Evolutionary conservation across 1,140 invertebrate genomes (phyloP), one percentile per base, ranked within the genome.

Genomic region (Colletes latitarsis): DNA sequence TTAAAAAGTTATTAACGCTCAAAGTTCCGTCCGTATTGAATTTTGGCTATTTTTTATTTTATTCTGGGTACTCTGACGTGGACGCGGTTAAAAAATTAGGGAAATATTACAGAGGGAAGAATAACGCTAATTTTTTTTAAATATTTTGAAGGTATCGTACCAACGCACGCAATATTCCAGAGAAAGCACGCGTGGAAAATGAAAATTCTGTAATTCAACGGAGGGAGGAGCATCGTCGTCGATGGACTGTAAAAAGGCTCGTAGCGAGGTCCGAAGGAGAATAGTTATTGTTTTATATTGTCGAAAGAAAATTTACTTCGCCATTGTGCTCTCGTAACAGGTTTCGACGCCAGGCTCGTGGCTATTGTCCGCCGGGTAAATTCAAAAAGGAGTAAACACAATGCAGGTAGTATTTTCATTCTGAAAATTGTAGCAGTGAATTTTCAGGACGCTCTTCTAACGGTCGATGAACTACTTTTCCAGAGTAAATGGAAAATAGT

Each of bases 251-350:
- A 63, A 79, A 64, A 46, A 64, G 53, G 46, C 9, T 9, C 19
- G 57, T 10, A 6, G 19, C 66, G 39, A 58, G 46, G 14, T 21
- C 9, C 46, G 39, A 69, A 43, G 57, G 74, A 84, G 77, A 80
- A 84, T 75, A 17, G 70, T 84, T 80, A 83, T 84, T 84, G 69
- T 83, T 83, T 84, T 55, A 71, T 19, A 55, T 62, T 78, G 81
- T 79, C 70, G 58, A 49, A 57, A 14, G 46, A 74, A 76, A 80
- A 83, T 84, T 80, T 75, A 83, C 14, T 71, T 75, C 21, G 19
- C 63, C 66, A 80, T 84, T 83, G 64, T 79, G 15, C 41, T 52
- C 46, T n/a, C 19, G 43, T 17, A 78, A 21, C 49, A 60, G 72
- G 53, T 83, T 39, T 9, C 55, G 39, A 55, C 6, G 66, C 5